Conservation (phyloP, 1,140 invertebrate genomes). For the Zelostemma sp. region DNA sequence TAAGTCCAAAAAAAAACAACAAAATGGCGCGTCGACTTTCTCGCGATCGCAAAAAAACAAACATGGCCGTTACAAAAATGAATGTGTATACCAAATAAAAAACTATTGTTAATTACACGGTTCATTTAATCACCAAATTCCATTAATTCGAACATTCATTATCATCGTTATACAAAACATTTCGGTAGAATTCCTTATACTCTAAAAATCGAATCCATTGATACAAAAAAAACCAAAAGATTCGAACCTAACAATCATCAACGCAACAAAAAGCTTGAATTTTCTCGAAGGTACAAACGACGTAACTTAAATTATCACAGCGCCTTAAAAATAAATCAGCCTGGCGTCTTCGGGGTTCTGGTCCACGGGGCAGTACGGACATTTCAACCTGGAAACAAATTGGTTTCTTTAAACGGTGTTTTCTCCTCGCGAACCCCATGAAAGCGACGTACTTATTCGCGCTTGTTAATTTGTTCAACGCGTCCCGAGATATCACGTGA, state of each 20-base stretch:
- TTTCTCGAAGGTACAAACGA: not conserved
- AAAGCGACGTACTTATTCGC: conserved; percentile 85
- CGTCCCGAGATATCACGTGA: conserved; percentile 98
- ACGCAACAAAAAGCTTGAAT: too few species aligned
- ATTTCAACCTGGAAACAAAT: conserved; percentile 88
- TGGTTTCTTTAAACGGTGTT: conserved; percentile 62
- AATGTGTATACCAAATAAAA: not conserved
- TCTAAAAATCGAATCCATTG: not conserved
- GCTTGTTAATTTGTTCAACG: conserved; percentile 93
- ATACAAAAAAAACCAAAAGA: not conserved
- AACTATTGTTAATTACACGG: too few species aligned
- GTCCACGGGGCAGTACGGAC: conserved; percentile 98
- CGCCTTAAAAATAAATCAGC: conserved; percentile 88
- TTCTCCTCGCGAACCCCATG: conserved; percentile 45
- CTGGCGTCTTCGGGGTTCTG: conserved; percentile 93
- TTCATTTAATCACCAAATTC: too few species aligned
- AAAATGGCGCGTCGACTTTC: not conserved
- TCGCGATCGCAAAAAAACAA: conserved; percentile 6
- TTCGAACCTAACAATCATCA: too few species aligned
- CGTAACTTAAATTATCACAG: conserved; percentile 56
- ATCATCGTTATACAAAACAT: not conserved
- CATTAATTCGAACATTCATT: conserved; percentile 3
- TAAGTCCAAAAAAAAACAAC: conserved; percentile 14
- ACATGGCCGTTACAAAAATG: too few species aligned
- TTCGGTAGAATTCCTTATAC: conserved; percentile 19